Evolutionary conservation across 2,888 invertebrate species (phyloP), one percentile per base, ranked within the genome.

Genomic region (Cerastis rubricosa): DNA sequence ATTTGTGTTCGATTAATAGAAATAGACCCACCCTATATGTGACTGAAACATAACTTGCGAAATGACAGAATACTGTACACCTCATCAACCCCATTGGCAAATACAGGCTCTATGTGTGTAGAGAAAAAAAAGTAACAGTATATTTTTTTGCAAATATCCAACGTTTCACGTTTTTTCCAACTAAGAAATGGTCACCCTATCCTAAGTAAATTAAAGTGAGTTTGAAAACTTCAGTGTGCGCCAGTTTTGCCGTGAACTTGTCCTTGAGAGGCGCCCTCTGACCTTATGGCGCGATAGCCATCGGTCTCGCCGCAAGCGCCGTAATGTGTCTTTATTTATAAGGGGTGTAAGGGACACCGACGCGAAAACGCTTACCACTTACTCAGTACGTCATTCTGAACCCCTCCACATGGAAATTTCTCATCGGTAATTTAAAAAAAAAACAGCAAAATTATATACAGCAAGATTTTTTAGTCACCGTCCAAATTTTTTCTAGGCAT

Each of bases 271-370:
- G 7, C 75, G 73, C 69, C 77, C 83, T 69, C 51, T 65, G 80
- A 79, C 77, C 83, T 85, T 71, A 71, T 61, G 61, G 43, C 1
- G 47, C 25, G 83, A 87, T 87, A 85, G 71, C 88, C 76, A 87
- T 87, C 85, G 71, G 64, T 54, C 64, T 59, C 75, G 35, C 63
- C 70, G n/a, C 35, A 76, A 76, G 51, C 75, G 35, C 63, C 70
- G n/a, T 45, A 76, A 76, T 78, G 54, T 76, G 79, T 43, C 71
- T 77, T 65, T 78, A 81, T 80, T 75, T 35, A 35, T 35, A 35
- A 1, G 35, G 35, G 35, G 35, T 35, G 35, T 35, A 35, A 35
- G 35, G 35, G 35, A 35, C 35, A 35, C 1, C 35, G 35, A 35
- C 35, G 35, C 35, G 35, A 35, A 35, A 35, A 35, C 35, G 35